These are phyloP conservation scores for Phoeniculus purpureus DNA, from an alignment of 2,797 vertebrate species.

Conservation along the genomic window DNA sequence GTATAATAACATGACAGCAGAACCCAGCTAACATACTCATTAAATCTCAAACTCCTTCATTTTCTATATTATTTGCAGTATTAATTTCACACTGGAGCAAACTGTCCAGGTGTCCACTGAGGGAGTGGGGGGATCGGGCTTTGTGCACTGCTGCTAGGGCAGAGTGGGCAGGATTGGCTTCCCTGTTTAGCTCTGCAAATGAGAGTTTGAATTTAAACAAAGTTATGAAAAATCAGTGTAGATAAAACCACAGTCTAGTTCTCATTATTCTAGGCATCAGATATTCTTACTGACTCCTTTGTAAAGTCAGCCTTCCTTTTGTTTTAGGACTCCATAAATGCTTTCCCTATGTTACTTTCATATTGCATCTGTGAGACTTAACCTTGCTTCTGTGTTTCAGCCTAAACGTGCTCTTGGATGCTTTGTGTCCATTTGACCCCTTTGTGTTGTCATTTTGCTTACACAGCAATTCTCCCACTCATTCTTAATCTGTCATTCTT, in stretches of 20 bases:
- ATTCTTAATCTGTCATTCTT: background rate
- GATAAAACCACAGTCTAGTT: background rate
- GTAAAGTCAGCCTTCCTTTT: background rate
- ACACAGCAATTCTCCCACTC: background rate
- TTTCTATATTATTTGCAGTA: background rate
- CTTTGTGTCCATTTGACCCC: background rate
- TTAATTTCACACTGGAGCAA: background rate
- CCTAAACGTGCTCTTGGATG: background rate
- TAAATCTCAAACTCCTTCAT: background rate
- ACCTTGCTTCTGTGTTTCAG: background rate
- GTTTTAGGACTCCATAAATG: background rate
- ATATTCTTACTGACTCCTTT: background rate
- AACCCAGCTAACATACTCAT: background rate
- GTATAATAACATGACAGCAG: background rate
- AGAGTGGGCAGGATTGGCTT: background rate
- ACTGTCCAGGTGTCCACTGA: background rate
- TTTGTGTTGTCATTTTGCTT: conserved; percentile 30
- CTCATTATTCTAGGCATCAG: background rate
- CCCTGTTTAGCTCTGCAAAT: background rate
- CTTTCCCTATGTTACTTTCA: background rate
- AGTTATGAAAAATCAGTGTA: background rate
- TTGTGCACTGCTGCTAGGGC: background rate
- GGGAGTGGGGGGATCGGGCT: background rate
- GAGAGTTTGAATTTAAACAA: background rate
- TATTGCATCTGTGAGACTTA: background rate